phyloP scores from a whole-genome alignment of 23 tunicate species.

The Phallusia fumigata region DNA sequence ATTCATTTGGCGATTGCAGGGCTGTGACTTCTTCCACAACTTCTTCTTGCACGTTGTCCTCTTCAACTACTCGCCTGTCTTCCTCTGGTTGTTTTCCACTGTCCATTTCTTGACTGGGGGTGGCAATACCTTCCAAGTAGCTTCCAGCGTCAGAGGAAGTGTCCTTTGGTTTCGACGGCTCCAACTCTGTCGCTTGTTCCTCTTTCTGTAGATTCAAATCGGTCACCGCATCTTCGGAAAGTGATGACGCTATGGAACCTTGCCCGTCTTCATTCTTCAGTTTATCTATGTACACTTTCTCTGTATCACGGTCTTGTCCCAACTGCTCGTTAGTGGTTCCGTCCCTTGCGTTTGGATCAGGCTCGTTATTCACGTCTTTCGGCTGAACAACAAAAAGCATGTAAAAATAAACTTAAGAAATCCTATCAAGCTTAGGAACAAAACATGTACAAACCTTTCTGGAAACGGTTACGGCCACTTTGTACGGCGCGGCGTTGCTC shows the following conservation, averaged over 20 bases:
- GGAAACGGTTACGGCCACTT: slow-evolving; percentile 58
- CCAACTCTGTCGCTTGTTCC: neutral
- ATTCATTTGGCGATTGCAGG: too few relatives aligned
- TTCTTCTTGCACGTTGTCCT: neutral
- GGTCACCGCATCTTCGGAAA: neutral
- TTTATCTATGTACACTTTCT: neutral
- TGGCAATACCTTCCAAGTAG: neutral
- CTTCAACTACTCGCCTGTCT: neutral
- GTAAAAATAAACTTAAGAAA: neutral
- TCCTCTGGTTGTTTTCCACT: neutral
- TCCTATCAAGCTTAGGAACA: neutral
- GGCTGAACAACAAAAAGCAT: neutral
- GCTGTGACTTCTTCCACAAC: slow-evolving; percentile 20
- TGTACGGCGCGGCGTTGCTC: slow-evolving; percentile 83
- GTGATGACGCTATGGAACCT: neutral
- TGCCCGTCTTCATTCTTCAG: neutral
- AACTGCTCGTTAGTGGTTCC: neutral
- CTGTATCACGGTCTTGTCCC: neutral
- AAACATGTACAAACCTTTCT: slow-evolving; percentile 22
- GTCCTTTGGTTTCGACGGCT: neutral
- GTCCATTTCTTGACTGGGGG: neutral
- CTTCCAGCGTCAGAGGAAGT: neutral
- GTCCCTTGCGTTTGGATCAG: neutral
- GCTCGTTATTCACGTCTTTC: neutral
- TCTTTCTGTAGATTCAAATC: neutral